Evolutionary conservation across 2,113 vertebrate species (phyloP), one percentile per base, ranked within the genome.

Genomic region (Thalassarche chlororhynchos): DNA sequence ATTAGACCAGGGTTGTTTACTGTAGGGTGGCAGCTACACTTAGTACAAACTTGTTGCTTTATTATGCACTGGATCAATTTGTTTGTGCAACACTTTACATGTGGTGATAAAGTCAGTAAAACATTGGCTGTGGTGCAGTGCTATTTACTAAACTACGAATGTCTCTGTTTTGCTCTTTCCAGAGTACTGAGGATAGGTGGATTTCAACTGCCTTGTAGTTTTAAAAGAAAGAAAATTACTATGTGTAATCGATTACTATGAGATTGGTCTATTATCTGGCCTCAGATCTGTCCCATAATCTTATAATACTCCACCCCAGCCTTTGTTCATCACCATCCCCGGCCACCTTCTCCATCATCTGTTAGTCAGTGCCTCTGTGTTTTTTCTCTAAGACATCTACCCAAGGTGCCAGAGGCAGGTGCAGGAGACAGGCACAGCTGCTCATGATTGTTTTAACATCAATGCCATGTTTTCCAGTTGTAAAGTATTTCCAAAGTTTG

Each of bases 1-100:
- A 92, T 96, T 90, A 87, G 54, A 74, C 34, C 47, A 86, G 42
- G 14, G 36, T 65, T 95, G 93, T 97, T 98, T 97, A 84, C 79
- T 75, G 82, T 61, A 78, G 66, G 82, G 84, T 94, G 85, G 94
- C 58, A 96, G 90, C 49, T 86, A 88, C 16, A 23, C 80, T 92
- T 34, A 57, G 90, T 74, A 72, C 77, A 95, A 89, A 80, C 78
- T 95, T 74, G 84, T 90, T 87, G 55, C 71, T 94, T 88, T 93
- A 90, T 95, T 95, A 69, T 57, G 57, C 49, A 19, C 55, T 77
- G 81, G 57, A 49, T 95, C 32, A 40, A 55, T 92, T 38, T 92
- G 71, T 96, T 97, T 97, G 69, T 87, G 84, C 80, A 94, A 93
- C 57, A 74, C 46, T 95, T 94, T 52, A 69, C 36, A 70, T 7